Evolutionary conservation across 2,888 invertebrate species (phyloP), one percentile per base, ranked within the genome.

Genomic region (Drepana falcataria): DNA sequence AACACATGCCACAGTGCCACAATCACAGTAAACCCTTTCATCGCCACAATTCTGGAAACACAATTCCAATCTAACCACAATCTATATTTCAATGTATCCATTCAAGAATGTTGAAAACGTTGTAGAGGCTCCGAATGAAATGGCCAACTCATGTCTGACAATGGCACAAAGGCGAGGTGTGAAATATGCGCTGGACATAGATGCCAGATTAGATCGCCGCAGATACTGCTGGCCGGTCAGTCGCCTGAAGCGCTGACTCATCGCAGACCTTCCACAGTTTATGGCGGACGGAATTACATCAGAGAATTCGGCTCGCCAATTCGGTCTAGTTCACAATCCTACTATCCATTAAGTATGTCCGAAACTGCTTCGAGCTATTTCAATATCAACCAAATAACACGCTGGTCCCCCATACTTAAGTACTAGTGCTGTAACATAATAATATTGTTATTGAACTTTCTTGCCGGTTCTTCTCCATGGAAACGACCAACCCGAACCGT

Each of bases 241-340:
- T 66, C 21, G 21, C 55, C 63, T 52, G 61, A 61, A 60, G 49
- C 56, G 73, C 69, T 64, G 71, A 71, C 55, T 73, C 70, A 75
- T 65, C 60, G 61, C 69, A 64, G 73, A 75, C 71, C 70, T 71
- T 63, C 63, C 62, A 48, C 41, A 21, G 52, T 54, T 66, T 73
- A 75, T 59, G 63, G 66, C 60, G 35, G 47, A 64, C 65, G 71
- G 44, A 55, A 44, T 44, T 44, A 44, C 40, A 6, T 40, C 40
- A 7, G 44, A 9, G 2, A 44, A 37, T 4, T 37, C 21, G 21
- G 21, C 21, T 21, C 21, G 21, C 21, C 21, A 21, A 21, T 21
- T 21, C 21, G 40, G 40, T 37, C 40, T 40, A 4, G 40, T 21
- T 21, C 21, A 21, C 21, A 21, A 21, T 21, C 21, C 21, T 21